phyloP scores from a whole-genome alignment of 1,140 invertebrate genomes.

The Cecropterus lyciades region DNA sequence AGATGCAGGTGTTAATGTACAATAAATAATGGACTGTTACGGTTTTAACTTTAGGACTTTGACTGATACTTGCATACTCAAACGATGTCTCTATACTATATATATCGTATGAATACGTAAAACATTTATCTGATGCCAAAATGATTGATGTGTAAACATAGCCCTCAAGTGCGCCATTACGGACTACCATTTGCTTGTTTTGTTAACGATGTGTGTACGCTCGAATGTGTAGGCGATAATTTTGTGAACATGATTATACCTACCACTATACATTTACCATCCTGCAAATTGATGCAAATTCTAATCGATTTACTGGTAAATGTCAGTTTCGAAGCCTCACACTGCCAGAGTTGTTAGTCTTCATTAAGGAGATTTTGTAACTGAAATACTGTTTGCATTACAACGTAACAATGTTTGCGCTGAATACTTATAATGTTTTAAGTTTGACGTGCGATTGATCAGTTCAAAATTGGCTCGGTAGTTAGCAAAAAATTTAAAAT shows the following conservation, averaged over 20 bases:
- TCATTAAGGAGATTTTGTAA: neutral
- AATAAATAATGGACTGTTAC: too few relatives aligned
- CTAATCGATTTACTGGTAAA: neutral
- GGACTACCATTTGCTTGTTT: neutral
- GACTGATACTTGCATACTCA: neutral
- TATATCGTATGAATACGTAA: neutral
- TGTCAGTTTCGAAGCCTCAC: neutral
- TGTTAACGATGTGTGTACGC: neutral
- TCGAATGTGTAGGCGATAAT: slow-evolving; percentile 1
- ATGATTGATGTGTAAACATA: slow-evolving; percentile 8
- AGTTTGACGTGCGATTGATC: too few relatives aligned
- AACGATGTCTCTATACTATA: neutral
- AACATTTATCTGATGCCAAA: neutral
- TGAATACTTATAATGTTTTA: too few relatives aligned
- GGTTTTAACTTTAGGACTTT: too few relatives aligned
- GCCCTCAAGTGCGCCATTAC: neutral
- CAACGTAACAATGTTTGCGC: too few relatives aligned
- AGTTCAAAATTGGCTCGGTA: too few relatives aligned
- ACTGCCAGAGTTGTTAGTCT: neutral
- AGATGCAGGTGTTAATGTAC: too few relatives aligned
- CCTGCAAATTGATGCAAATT: slow-evolving; percentile 15
- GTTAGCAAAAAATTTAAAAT: too few relatives aligned
- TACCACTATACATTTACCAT: slow-evolving; percentile 12
- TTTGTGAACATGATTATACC: neutral
- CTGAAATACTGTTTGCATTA: too few relatives aligned